phyloP scores from a whole-genome alignment of 2,797 vertebrate species.

The Gallinago solitaria region DNA sequence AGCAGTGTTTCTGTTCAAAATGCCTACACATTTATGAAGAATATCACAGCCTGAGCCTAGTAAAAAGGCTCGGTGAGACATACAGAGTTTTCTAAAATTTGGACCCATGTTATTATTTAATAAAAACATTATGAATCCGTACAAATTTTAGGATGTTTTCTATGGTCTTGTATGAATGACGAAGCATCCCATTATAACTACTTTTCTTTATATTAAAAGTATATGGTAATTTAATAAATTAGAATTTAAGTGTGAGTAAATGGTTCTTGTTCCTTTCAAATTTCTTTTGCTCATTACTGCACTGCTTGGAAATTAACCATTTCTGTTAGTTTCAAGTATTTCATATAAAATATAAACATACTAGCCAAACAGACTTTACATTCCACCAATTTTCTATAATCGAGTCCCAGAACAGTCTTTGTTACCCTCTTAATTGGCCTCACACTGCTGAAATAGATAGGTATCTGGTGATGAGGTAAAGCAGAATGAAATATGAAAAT shows the following conservation, averaged over 20 bases:
- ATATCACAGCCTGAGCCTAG: not conserved
- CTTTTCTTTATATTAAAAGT: not conserved
- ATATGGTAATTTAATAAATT: not conserved
- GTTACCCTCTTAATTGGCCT: not conserved
- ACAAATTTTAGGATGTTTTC: not conserved
- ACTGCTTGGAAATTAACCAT: not conserved
- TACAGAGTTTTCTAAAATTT: not conserved
- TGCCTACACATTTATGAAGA: not conserved
- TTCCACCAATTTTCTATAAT: not conserved
- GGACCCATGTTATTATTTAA: not conserved
- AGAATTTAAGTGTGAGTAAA: not conserved
- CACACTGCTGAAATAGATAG: not conserved
- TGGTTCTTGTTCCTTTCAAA: not conserved
- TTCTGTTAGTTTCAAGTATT: not conserved
- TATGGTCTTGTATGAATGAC: not conserved
- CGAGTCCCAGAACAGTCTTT: not conserved
- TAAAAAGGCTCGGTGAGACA: not conserved
- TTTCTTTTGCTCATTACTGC: not conserved
- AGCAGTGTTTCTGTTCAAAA: not conserved
- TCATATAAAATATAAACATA: not conserved
- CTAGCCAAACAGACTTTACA: not conserved
- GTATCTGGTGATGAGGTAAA: not conserved
- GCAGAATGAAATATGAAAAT: not conserved
- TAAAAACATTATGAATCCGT: not conserved
- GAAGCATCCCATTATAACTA: not conserved